Base-by-base conservation (phyloP, 2,888 invertebrate genomes). In the Dilophus febrilis region DNA sequence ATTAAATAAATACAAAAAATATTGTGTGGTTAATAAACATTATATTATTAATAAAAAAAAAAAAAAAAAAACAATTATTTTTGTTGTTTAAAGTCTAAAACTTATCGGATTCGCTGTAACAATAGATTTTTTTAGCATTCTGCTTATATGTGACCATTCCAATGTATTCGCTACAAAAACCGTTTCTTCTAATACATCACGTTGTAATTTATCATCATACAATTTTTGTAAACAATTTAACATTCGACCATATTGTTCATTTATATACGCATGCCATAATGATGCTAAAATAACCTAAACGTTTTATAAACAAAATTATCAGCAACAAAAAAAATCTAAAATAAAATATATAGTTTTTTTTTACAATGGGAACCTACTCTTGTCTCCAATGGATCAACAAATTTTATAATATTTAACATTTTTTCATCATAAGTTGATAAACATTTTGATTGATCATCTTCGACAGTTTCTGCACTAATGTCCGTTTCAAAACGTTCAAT, bases 221-320 rank as follows among this genome's bases (percentile, higher is more conserved):
- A 82, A 67, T 60, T 81, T 82, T 45, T 64, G 57, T 17, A 90
- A 64, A 45, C 82, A 69, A 58, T 86, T 87, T 46, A 83, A 59
- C 46, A 82, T 78, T 45, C 86, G 74, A 1, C 88, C 94, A 64
- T 79, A 83, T 40, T 90, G 85, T 45, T 72, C 67, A 52, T 82
- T 68, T 1, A 77, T 70, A 52, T 79, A 72, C 34, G 85, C 81
- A 57, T 94, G 86, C 77, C 85, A 85, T 31, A 84, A 63, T 12
- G 77, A 76, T 55, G 92, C 83, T 52, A 77, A 73, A 35, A 81
- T 67, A 35, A 76, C 75, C 79, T 80, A 56, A 1, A 49, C n/a
- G n/a, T n/a, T n/a, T n/a, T n/a, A n/a, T n/a, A n/a, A n/a, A n/a
- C n/a, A n/a, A n/a, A n/a, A n/a, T n/a, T n/a, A n/a, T n/a, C n/a